Evolutionary conservation across 2,888 invertebrate genomes (phyloP).

Genomic region (Gortyna flavago): DNA sequence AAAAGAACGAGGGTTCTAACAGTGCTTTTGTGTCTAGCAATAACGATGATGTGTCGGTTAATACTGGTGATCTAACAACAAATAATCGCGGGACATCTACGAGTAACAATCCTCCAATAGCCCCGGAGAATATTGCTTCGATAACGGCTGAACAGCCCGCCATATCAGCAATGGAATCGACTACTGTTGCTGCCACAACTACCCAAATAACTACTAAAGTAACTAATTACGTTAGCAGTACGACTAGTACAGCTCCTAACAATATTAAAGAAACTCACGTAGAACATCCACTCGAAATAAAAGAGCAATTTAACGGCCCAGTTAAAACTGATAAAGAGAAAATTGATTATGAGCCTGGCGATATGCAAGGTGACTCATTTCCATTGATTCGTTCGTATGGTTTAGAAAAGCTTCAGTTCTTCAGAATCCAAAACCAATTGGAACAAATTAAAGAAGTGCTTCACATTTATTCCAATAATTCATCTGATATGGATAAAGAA

Average conservation of each 20-base stretch:
- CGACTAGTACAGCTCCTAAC: slow-evolving; percentile 37
- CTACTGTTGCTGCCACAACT: slow-evolving; percentile 31
- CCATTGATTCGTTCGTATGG: slow-evolving; percentile 85
- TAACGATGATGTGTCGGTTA: slow-evolving; percentile 73
- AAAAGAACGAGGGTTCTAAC: slow-evolving; percentile 71
- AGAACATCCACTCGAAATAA: slow-evolving; percentile 72
- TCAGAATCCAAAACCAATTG: slow-evolving; percentile 81
- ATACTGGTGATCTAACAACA: slow-evolving; percentile 80
- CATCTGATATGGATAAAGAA: slow-evolving; percentile 73
- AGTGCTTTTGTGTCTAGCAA: slow-evolving; percentile 80
- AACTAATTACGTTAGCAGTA: slow-evolving; percentile 48
- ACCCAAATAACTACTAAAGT: slow-evolving; percentile 54
- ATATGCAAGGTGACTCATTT: slow-evolving; percentile 85
- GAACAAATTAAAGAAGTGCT: slow-evolving; percentile 83
- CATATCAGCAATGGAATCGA: slow-evolving; percentile 23
- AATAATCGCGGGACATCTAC: slow-evolving; percentile 66
- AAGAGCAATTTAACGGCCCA: slow-evolving; percentile 58
- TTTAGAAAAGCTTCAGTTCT: slow-evolving; percentile 83
- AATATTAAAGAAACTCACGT: slow-evolving; percentile 59
- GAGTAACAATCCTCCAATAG: slow-evolving; percentile 25
- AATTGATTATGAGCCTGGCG: slow-evolving; percentile 83
- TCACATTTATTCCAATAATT: slow-evolving; percentile 82
- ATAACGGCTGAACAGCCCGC: slow-evolving; percentile 22
- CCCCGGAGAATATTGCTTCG: slow-evolving; percentile 8
- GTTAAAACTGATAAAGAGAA: slow-evolving; percentile 56